A percentile compares a stretch with the other conserved stretches of the same genome.
phyloP scores from a whole-genome alignment of 2,888 invertebrate genomes.

The Amphipyra tragopoginis region DNA sequence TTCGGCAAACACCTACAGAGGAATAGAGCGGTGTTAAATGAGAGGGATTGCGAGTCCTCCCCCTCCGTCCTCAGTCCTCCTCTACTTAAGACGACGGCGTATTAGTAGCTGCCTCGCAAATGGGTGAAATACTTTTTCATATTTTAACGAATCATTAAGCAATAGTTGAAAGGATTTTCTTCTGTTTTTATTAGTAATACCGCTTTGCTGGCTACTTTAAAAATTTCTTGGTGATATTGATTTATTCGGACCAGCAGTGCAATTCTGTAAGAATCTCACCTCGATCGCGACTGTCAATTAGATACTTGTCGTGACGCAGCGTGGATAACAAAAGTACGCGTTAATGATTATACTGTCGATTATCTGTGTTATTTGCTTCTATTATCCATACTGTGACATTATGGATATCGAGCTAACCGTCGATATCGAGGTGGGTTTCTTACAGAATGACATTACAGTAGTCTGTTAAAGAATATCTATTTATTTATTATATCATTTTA shows the following conservation, averaged over 20 bases:
- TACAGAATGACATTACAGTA: too few species aligned
- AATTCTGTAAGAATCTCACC: too few species aligned
- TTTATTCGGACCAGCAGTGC: conserved; percentile 21
- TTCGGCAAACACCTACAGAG: conserved; percentile 90
- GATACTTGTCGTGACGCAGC: too few species aligned
- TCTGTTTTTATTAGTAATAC: conserved; percentile 47
- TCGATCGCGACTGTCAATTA: too few species aligned
- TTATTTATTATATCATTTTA: too few species aligned
- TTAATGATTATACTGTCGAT: too few species aligned
- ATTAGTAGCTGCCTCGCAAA: conserved; percentile 80
- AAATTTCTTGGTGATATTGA: conserved; percentile 34
- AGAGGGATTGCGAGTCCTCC: conserved; percentile 85
- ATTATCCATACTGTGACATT: too few species aligned
- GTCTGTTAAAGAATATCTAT: conserved; percentile 4
- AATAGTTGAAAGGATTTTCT: conserved; percentile 62
- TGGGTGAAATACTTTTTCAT: conserved; percentile 77
- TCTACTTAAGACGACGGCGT: conserved; percentile 78
- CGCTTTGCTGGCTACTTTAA: conserved; percentile 37
- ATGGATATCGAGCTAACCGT: too few species aligned
- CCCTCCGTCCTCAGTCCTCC: conserved; percentile 62
- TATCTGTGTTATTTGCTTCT: too few species aligned
- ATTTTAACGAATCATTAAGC: conserved; percentile 74
- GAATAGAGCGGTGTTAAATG: conserved; percentile 88
- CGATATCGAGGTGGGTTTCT: too few species aligned
- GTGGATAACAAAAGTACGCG: too few species aligned